A percentile compares a stretch with the other conserved stretches of the same genome.
Conservation (phyloP, 1,140 invertebrate species). For the Brachionus manjavacas region DNA sequence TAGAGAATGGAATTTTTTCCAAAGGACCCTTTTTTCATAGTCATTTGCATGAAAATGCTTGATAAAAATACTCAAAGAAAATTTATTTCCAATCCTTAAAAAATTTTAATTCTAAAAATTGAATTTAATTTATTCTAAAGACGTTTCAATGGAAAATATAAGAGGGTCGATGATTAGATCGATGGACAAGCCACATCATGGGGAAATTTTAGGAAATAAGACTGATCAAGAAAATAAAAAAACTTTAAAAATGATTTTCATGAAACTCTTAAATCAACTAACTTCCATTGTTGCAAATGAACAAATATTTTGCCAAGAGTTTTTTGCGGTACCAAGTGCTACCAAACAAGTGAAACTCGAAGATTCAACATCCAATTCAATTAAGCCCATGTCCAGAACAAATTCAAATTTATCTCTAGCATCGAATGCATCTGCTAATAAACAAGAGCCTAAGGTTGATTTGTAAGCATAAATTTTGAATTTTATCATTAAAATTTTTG, state of each 20-base stretch:
- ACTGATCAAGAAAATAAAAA: slow-evolving; percentile 15
- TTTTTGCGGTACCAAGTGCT: slow-evolving; percentile 69
- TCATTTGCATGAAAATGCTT: not conserved
- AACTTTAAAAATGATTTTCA: slow-evolving; percentile 61
- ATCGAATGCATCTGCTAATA: not conserved
- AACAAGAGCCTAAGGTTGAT: not conserved
- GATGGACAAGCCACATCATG: not conserved
- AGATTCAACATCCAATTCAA: not conserved
- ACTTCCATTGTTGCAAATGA: slow-evolving; percentile 87
- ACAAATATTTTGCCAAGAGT: slow-evolving; percentile 87
- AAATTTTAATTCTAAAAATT: too few species aligned
- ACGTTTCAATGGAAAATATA: slow-evolving; percentile 26
- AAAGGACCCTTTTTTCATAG: too few species aligned
- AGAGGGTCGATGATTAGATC: slow-evolving; percentile 31
- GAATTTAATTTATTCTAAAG: not conserved
- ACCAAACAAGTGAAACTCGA: slow-evolving; percentile 48
- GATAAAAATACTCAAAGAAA: too few species aligned
- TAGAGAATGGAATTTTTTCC: too few species aligned
- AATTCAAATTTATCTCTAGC: slow-evolving; percentile 1
- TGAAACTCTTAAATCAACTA: slow-evolving; percentile 76
- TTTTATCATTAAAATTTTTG: not conserved
- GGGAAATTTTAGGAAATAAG: not conserved
- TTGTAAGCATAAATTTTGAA: not conserved
- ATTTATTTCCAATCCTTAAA: too few species aligned
- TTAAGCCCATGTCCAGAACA: not conserved